Base-by-base conservation (phyloP, 2,888 invertebrate genomes). In the Galeopsomyia nigrocyanea region DNA sequence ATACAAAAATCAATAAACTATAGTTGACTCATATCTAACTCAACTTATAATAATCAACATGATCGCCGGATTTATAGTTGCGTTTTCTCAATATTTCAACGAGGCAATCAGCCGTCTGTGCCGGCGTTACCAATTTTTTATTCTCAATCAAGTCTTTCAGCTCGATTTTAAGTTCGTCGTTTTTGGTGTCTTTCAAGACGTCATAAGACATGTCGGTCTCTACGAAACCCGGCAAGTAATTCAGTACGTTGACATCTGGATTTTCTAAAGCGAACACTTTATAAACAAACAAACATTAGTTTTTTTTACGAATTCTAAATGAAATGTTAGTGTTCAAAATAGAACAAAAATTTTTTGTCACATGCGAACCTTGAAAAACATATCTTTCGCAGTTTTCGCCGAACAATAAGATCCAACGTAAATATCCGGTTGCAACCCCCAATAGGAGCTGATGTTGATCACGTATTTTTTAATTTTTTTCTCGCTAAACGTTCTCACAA, bases 141-240 rank as follows among this genome's bases (percentile, higher is more conserved):
- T 90, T 89, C 7, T 89, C 88, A 76, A 91, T 89, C 82, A 93
- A 89, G 2, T 91, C 89, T 31, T 87, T 86, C 81, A 95, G 94
- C 0, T 87, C 86, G 68, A 89, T 87, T 74, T 88, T 90, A 14
- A 92, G 81, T 68, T 91, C 91, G 0, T 88, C 84, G 82, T 92
- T 91, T 3, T 90, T 89, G 0, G 92, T 89, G 66, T 90, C 88
- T 0, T 88, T 87, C 55, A 92, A 88, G 1, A 94, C 89, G 76
- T 89, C 88, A 60, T 90, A 87, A 68, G 94, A 91, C 97, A 98
- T 98, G 69, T 94, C 93, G 0, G 97, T 98, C 78, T 95, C 91
- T 1, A 98, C 94, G 0, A 96, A 95, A 16, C 98, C 98, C 0
- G 98, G 98, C 0, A 96, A 93, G 87, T 97, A 98, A 86, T 93